A percentile compares a stretch with the other conserved stretches of the same genome.
phyloP scores from a whole-genome alignment of 2,888 invertebrate genomes.

The Maniola hyperantus region DNA sequence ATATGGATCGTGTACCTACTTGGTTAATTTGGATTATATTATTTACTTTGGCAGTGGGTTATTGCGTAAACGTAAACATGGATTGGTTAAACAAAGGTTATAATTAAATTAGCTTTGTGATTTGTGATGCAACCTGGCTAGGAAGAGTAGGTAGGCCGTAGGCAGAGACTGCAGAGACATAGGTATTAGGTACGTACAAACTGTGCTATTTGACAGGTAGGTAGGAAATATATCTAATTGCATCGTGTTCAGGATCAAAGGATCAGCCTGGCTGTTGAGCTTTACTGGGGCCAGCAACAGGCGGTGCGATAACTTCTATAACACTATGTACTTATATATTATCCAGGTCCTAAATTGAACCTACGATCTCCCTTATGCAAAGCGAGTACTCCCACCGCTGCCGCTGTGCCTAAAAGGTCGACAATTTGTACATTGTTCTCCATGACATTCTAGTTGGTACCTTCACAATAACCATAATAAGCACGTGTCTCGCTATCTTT shows the following conservation, averaged over 20 bases:
- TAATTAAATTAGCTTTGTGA: slow-evolving; percentile 10
- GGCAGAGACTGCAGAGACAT: too few species aligned
- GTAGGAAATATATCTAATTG: too few species aligned
- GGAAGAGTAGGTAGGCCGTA: background rate
- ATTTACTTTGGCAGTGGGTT: slow-evolving; percentile 47
- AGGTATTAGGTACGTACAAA: too few species aligned
- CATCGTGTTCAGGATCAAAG: too few species aligned
- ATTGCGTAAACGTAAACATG: slow-evolving; percentile 32
- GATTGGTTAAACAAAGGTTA: slow-evolving; percentile 14
- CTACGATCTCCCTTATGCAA: too few species aligned
- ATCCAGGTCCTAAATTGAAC: too few species aligned
- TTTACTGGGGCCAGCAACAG: too few species aligned
- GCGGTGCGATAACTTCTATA: too few species aligned
- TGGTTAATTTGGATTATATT: slow-evolving; percentile 31
- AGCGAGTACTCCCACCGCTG: background rate
- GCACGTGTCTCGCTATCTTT: slow-evolving; percentile 24
- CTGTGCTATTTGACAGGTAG: too few species aligned
- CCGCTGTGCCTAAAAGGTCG: background rate
- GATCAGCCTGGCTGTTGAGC: too few species aligned
- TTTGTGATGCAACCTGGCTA: slow-evolving; percentile 9
- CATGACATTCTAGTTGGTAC: slow-evolving; percentile 3
- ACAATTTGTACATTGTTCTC: background rate
- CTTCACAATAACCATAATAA: slow-evolving; percentile 3
- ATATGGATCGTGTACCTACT: slow-evolving; percentile 28
- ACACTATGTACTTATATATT: too few species aligned